Evolutionary conservation across 2,797 vertebrate species (phyloP).

Genomic region (Bradypodion ventrale): DNA sequence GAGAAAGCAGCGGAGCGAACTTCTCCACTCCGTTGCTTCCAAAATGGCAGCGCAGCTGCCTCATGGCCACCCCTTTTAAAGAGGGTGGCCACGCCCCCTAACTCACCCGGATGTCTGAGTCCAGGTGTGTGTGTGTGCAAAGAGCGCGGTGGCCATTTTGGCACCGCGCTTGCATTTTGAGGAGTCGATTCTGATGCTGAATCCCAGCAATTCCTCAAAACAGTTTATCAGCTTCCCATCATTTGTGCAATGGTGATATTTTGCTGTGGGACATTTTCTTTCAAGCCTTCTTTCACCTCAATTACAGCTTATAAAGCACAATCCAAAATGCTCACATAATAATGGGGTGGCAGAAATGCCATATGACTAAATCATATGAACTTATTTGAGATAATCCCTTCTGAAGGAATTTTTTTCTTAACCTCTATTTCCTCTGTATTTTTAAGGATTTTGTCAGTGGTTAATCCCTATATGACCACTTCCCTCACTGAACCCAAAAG

Average conservation of each 20-base stretch:
- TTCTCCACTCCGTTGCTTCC: too few species aligned
- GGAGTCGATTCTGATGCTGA: neutral
- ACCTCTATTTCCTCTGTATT: conserved; percentile 15
- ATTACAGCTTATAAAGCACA: conserved; percentile 14
- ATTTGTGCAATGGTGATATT: conserved; percentile 11
- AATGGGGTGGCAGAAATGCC: conserved; percentile 24
- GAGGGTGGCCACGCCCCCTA: too few species aligned
- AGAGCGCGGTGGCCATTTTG: too few species aligned
- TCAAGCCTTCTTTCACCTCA: conserved; percentile 17
- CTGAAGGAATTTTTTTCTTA: neutral
- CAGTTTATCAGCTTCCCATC: conserved; percentile 6
- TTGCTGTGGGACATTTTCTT: conserved; percentile 21
- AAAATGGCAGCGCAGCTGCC: too few species aligned
- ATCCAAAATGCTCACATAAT: conserved; percentile 15
- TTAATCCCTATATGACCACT: conserved; percentile 28
- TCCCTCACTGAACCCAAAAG: conserved; percentile 2
- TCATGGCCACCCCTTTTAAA: too few species aligned
- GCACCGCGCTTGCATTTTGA: too few species aligned
- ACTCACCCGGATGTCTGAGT: too few species aligned
- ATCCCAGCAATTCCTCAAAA: neutral
- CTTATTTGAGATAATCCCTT: conserved; percentile 34
- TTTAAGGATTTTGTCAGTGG: conserved; percentile 18
- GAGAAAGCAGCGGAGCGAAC: too few species aligned
- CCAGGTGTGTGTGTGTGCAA: too few species aligned
- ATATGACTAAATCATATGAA: conserved; percentile 37